Evolutionary conservation across 1,140 invertebrate species (phyloP).

Genomic region (Phocides pigmalion): DNA sequence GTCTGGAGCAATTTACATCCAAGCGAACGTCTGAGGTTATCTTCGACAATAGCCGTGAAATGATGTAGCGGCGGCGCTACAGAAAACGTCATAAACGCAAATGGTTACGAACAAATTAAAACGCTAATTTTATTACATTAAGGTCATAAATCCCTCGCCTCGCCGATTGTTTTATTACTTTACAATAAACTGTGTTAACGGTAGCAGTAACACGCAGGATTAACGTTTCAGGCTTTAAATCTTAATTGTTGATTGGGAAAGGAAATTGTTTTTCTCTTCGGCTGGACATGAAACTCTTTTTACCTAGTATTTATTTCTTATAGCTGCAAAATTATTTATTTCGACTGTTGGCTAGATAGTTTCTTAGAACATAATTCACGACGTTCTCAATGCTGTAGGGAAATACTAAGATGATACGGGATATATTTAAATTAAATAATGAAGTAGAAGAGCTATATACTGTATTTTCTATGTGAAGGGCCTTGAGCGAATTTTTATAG

Average conservation of each 20-base stretch:
- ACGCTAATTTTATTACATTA: constrained; percentile 76
- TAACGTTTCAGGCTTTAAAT: background rate
- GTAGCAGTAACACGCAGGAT: constrained; percentile 61
- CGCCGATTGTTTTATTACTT: constrained; percentile 66
- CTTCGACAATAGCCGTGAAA: constrained; percentile 72
- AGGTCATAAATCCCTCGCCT: constrained; percentile 65
- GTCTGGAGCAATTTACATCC: constrained; percentile 62
- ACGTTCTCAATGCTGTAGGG: too few relatives aligned
- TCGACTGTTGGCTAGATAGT: too few relatives aligned
- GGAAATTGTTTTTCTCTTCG: too few relatives aligned
- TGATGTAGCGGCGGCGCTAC: constrained; percentile 52
- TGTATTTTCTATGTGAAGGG: too few relatives aligned
- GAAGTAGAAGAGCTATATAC: too few relatives aligned
- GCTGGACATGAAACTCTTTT: too few relatives aligned
- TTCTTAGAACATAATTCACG: too few relatives aligned
- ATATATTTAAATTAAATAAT: too few relatives aligned
- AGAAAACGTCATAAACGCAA: constrained; percentile 64
- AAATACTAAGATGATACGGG: too few relatives aligned
- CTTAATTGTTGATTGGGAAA: constrained; percentile 3
- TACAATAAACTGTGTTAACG: constrained; percentile 62
- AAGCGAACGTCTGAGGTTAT: constrained; percentile 45
- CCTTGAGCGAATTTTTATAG: too few relatives aligned
- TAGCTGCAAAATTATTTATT: too few relatives aligned
- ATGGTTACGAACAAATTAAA: constrained; percentile 73
- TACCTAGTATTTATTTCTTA: too few relatives aligned